phyloP scores from a whole-genome alignment of 2,888 invertebrate genomes.

The Morpho deidamia region DNA sequence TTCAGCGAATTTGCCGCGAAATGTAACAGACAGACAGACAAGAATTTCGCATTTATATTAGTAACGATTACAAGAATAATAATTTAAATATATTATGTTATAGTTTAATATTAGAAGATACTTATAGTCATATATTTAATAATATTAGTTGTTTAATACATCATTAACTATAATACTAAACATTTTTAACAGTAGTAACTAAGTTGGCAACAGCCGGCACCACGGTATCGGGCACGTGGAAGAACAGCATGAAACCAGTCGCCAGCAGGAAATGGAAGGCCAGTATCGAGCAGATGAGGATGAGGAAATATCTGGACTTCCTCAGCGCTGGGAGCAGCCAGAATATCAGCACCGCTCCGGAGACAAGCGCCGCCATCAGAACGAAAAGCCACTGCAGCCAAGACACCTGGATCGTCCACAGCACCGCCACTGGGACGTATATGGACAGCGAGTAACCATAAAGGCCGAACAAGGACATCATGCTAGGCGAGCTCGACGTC shows the following conservation, averaged over 20 bases:
- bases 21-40: too few species aligned
- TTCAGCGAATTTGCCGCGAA: too few species aligned
- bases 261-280: conserved; percentile 89
- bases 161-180: too few species aligned
- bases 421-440: conserved; percentile 94
- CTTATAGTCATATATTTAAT: too few species aligned
- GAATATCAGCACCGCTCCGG: conserved; percentile 90
- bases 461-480: conserved; percentile 93
- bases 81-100: too few species aligned
- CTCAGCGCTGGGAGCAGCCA: conserved; percentile 88
- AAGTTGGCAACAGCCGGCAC: conserved; percentile 14
- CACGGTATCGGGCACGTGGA: conserved; percentile 79
- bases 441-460: conserved; percentile 97
- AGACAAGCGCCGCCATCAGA: conserved; percentile 87
- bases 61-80: too few species aligned
- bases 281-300: conserved; percentile 79
- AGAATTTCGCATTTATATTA: too few species aligned
- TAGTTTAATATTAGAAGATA: too few species aligned
- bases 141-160: too few species aligned
- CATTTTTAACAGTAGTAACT: conserved; percentile 30
- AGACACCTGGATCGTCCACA: conserved; percentile 92
- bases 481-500: conserved; percentile 78
- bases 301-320: conserved; percentile 76
- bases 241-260: conserved; percentile 91
- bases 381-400: conserved; percentile 94